Evolutionary conservation across 30 jellyfish, hydroid and myxozoan species (phyloP), one percentile per base, ranked within the genome.

Genomic region (Euphysa ruthae): DNA sequence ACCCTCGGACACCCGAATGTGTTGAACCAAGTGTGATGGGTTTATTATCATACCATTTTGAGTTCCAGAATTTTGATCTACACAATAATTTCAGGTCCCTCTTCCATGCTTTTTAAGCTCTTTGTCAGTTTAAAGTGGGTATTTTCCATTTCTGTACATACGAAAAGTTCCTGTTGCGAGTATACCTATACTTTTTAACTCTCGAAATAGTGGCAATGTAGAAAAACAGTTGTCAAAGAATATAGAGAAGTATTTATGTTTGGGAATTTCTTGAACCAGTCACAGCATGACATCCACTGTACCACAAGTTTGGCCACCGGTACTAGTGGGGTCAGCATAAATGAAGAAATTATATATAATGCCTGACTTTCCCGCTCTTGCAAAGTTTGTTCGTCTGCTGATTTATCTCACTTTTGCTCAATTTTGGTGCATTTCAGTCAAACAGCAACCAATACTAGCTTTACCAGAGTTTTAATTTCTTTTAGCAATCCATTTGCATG

Each of bases 291-390:
- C 79, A 21, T 35, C 5, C 34, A 21, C 43, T 30, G 78, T 43
- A 21, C 26, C 24, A 33, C 71, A 56, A 26, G 16, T 49, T 57
- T 22, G 49, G 12, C 24, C 22, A 56, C 16, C 70, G 30, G 35
- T 13, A 16, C 26, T 56, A 20, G 33, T 22, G 27, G 29, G 54
- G 27, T 31, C 90, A 54, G 24, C 27, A 18, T 10, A 20, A 42
- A 10, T 34, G n/a, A 44, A 35, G 56, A 75, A 75, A 64, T 64
- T 82, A 42, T 75, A 64, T 76, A 63, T 75, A 55, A 75, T 6
- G 13, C 90, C 83, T 18, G 75, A 63, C 35, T 52, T 61, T 16
- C 90, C 90, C 25, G 84, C 90, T n/a, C 90, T 6, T 15, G 63
- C 75, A 43, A 63, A 62, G 14, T 38, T 63, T 43, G n/a, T n/a